Base-by-base conservation (phyloP, 2,888 invertebrate genomes). In the Acanthosepion lycidas region DNA sequence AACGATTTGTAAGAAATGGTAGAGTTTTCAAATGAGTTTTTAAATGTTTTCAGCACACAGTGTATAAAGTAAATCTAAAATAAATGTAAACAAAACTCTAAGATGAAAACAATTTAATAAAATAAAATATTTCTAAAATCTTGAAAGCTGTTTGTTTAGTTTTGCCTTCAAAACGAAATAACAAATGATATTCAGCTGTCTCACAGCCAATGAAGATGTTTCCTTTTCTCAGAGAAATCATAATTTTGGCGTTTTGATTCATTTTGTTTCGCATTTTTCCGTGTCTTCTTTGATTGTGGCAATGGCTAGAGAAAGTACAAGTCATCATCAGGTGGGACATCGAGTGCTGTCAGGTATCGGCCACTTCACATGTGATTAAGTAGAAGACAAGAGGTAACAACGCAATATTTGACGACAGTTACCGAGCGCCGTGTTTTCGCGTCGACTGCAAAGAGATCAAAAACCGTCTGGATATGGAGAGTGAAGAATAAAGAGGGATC, bases 361-460 rank as follows among this genome's bases (percentile, higher is more conserved):
- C 78, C 78, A 78, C 78, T 78, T 78, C 78, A 78, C n/a, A 15
- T n/a, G n/a, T 78, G 78, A 78, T 78, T 78, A 78, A 78, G 78
- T n/a, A n/a, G 78, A n/a, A 78, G n/a, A 78, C 78, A n/a, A n/a
- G 78, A 33, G 12, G n/a, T 78, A 78, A 78, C n/a, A 12, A n/a
- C 5, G 3, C 78, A 33, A n/a, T 78, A 15, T 78, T 78, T 78
- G n/a, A 78, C n/a, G 28, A 78, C 15, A 9, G 6, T 78, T n/a
- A n/a, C n/a, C 28, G 8, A 78, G 8, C 9, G 2, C 12, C 12
- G 8, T n/a, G 15, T n/a, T 78, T 78, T n/a, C 15, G 12, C 78
- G n/a, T 78, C n/a, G 78, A 78, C n/a, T 15, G n/a, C 78, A 78
- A 78, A 59, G 23, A 23, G 59, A 23, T 59, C 59, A 59, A 59